Evolutionary conservation across 2,113 vertebrate genomes (phyloP), one percentile per base, ranked within the genome.

Genomic region (Psophia crepitans): DNA sequence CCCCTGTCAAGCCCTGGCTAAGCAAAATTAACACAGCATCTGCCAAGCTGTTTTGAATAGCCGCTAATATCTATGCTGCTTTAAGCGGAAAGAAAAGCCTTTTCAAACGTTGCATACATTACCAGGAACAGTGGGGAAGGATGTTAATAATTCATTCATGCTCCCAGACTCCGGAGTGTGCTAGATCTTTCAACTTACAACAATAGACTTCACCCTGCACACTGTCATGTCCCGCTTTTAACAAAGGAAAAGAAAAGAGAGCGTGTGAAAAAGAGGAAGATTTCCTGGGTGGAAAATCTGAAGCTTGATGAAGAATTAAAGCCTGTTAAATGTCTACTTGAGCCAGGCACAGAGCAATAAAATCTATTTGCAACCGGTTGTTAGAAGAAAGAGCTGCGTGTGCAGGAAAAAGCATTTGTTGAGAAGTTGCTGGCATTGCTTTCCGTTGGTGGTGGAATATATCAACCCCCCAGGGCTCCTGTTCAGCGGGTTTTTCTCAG

Each of bases 141-240:
- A 33, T 90, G 94, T 97, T 96, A 97, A 97, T 96, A 96, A 97
- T 97, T 96, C 93, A 97, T 97, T 93, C 95, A 90, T 90, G 78
- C 75, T 97, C 77, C 97, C 81, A 97, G 94, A 95, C 77, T 95
- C 81, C 4, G 13, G 81, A 94, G 84, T 57, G 75, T 94, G 84
- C 91, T 95, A 84, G 94, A 93, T 96, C 95, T 97, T 97, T 97
- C 95, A 96, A 86, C 77, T 97, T 78, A 66, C 39, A 95, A 96
- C 95, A 96, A 96, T 92, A 97, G 95, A 53, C 89, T 70, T 96
- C 95, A 96, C 87, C 89, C 87, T 83, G 65, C 89, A 87, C 90
- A 84, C 95, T 96, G 89, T 96, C 89, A 88, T 91, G 87, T 93
- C 68, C 87, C 18, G 60, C 65, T 87, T 96, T 95, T 90, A 65